Base-by-base conservation (phyloP, 92 coral and sea anemone genomes). In the Bergia sp. region DNA sequence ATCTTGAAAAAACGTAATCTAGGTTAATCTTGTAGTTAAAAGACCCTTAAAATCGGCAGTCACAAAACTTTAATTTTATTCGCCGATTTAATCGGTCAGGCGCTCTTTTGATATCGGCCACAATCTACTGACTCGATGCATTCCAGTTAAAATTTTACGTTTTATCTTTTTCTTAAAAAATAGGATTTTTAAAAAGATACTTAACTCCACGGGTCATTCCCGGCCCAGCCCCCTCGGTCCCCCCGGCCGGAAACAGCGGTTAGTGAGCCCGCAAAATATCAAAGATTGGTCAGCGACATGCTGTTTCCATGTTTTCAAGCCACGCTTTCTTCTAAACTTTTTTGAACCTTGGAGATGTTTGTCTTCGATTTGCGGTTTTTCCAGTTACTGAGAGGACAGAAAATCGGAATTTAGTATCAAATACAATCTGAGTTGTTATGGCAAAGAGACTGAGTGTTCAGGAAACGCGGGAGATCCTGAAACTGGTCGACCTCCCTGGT, bases 381-480 rank as follows among this genome's bases (percentile, higher is more conserved):
- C 50, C n/a, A 38, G 23, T 39, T 75, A 6, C 45, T 40, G 50
- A 41, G 79, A 75, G 21, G 3, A 75, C 36, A 75, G 79, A 7
- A 75, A 75, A 37, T 18, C 11, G 45, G 1, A 37, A 5, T 75
- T 75, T 75, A 39, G 47, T 18, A 75, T 75, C n/a, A 0, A 2
- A 41, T 7, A 42, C 41, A 61, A 18, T n/a, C 1, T 6, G 23
- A 40, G 13, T 38, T n/a, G 38, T 65, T 39, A 82, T 82, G 86
- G 37, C 86, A n/a, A 65, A 37, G 86, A 41, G 75, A 41, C 37
- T 82, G 76, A 82, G 55, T 53, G 58, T 65, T 0, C 74, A 40
- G 15, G 86, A 82, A 64, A 82, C 86, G 75, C 76, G 53, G 18
- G 74, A 82, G 76, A 82, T 82, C 49, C 45, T 82, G 86, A 82